Conservation (phyloP, 2,888 invertebrate genomes). For the Ommatoiulus sabulosus region DNA sequence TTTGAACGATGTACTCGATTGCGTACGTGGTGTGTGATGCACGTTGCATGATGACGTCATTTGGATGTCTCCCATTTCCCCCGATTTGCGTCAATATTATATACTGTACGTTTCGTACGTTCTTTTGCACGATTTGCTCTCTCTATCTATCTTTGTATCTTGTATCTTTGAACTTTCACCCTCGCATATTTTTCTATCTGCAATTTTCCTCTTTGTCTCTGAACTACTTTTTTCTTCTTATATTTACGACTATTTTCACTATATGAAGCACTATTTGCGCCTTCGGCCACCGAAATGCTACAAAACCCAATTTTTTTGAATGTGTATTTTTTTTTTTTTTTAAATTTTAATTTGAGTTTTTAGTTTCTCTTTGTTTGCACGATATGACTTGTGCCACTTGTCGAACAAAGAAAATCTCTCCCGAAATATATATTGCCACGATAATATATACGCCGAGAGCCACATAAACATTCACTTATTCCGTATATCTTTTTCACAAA, state of each 20-base stretch:
- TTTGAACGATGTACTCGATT: background rate
- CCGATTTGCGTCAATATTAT: background rate
- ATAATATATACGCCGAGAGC: background rate
- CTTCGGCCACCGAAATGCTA: slow-evolving; percentile 27
- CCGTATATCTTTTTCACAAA: background rate
- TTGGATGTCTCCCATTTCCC: background rate
- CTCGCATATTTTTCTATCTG: background rate
- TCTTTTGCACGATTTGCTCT: background rate
- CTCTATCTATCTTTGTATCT: background rate
- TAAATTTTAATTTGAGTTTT: background rate
- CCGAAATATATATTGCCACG: slow-evolving; percentile 5
- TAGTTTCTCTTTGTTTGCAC: slow-evolving; percentile 16
- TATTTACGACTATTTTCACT: background rate
- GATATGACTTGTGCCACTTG: slow-evolving; percentile 38
- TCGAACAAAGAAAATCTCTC: background rate
- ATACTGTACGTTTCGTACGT: no score
- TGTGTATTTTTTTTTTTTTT: background rate
- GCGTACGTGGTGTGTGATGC: background rate
- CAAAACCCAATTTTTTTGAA: background rate
- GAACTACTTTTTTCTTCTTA: background rate
- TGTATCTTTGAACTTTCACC: background rate
- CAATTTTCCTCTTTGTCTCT: background rate
- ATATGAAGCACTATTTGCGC: background rate
- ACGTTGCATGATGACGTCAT: slow-evolving; percentile 20
- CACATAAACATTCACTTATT: slow-evolving; percentile 45